phyloP scores from a whole-genome alignment of 2,113 vertebrate genomes.

The Panthera tigris region DNA sequence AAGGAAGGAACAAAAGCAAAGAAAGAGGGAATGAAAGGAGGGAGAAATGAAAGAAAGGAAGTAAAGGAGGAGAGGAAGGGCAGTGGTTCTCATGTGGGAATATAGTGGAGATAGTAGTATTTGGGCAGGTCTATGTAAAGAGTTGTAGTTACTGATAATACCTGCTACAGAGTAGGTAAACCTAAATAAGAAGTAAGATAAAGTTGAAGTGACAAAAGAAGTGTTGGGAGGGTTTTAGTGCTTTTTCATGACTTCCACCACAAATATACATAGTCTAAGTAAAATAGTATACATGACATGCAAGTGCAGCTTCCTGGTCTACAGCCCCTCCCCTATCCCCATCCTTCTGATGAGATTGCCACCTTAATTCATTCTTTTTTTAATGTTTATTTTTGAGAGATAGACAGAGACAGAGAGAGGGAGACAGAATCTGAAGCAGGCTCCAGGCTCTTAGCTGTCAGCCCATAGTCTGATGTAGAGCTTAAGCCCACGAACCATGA shows the following conservation, averaged over 20 bases:
- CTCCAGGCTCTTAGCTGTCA: no score
- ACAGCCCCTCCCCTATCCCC: fast-evolving
- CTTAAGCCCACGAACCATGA: no score
- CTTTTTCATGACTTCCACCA: not conserved
- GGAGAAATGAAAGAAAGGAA: not conserved
- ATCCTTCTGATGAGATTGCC: not conserved
- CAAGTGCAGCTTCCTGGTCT: not conserved
- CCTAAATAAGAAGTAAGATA: not conserved
- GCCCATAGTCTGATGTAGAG: no score
- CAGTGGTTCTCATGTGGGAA: not conserved
- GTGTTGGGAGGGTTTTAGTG: not conserved
- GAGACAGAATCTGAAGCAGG: no score
- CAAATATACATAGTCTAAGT: not conserved
- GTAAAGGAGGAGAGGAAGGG: not conserved
- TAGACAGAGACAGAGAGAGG: no score
- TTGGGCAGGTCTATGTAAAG: not conserved
- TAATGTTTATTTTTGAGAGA: no score
- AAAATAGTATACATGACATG: not conserved
- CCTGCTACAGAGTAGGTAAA: not conserved
- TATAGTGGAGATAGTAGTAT: not conserved
- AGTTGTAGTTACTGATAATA: not conserved
- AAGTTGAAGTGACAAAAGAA: not conserved
- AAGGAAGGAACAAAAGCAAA: not conserved
- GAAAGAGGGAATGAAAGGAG: not conserved
- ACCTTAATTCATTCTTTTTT: not conserved